Evolutionary conservation across 2,113 vertebrate species (phyloP).

Genomic region (Malurus elegans): DNA sequence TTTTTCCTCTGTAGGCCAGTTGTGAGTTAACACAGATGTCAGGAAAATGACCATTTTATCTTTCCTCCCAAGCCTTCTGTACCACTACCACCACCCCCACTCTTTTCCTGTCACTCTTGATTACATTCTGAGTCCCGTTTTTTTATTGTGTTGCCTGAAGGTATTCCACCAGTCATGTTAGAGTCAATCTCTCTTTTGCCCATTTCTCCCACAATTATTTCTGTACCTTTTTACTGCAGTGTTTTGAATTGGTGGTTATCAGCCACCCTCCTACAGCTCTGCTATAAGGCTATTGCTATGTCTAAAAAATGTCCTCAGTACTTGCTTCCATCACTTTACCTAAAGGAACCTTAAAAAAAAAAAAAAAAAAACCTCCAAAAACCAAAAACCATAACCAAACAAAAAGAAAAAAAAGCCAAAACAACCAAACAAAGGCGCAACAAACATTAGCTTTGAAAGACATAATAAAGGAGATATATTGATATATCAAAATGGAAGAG

Average conservation of each 20-base stretch:
- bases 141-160: not conserved
- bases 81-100: not conserved
- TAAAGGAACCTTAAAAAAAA: not conserved
- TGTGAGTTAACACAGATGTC: slow-evolving; percentile 1
- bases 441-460: not conserved
- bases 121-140: not conserved
- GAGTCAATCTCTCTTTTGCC: not conserved
- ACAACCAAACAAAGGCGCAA: not conserved
- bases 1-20: not conserved
- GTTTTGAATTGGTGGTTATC: not conserved
- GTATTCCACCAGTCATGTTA: not conserved
- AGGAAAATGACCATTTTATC: not conserved
- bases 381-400: not conserved
- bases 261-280: not conserved
- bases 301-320: not conserved
- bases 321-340: not conserved
- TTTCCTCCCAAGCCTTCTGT: not conserved
- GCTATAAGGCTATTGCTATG: not conserved
- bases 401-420: not conserved
- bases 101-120: not conserved
- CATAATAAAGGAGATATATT: not conserved
- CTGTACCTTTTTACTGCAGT: not conserved
- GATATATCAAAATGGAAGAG: not conserved
- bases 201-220: not conserved
- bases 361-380: not conserved